phyloP scores from a whole-genome alignment of 1,140 invertebrate genomes.

The Drosophila eugracilis region DNA sequence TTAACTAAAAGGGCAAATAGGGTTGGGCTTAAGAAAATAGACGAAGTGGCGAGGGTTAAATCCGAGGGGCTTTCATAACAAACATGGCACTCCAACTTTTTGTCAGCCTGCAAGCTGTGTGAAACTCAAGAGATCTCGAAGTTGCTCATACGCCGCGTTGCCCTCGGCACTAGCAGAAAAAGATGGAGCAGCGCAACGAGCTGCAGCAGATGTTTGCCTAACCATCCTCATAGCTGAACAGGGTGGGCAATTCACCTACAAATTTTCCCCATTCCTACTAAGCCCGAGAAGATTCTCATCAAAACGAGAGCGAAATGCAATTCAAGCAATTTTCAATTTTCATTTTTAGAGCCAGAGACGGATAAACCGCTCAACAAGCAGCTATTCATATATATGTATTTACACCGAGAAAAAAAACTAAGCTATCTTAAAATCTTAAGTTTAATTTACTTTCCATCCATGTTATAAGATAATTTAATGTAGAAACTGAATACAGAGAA shows the following conservation, averaged over 20 bases:
- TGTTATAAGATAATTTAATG: no score
- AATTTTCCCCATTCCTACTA: not conserved
- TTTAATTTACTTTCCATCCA: no score
- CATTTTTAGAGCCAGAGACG: conserved; percentile 40
- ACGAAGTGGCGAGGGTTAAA: not conserved
- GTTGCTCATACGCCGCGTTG: conserved; percentile 65
- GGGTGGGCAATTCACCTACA: not conserved
- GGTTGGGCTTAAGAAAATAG: not conserved
- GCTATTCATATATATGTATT: not conserved
- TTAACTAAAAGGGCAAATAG: conserved; percentile 19
- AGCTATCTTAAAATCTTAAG: no score
- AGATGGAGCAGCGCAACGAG: conserved; percentile 5
- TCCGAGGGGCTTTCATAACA: conserved; percentile 60
- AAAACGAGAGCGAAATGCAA: conserved; percentile 59
- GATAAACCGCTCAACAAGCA: conserved; percentile 18
- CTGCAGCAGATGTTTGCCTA: conserved; percentile 42
- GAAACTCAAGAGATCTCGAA: conserved; percentile 37
- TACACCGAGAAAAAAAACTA: not conserved
- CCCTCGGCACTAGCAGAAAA: conserved; percentile 6
- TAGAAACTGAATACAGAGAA: no score
- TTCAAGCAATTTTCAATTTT: conserved; percentile 80
- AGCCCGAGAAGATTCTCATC: conserved; percentile 8
- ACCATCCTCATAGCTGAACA: not conserved
- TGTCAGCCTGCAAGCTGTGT: conserved; percentile 27
- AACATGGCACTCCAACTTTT: conserved; percentile 68